phyloP scores from a whole-genome alignment of 2,113 vertebrate genomes.

The Plecturocebus donacophilus region DNA sequence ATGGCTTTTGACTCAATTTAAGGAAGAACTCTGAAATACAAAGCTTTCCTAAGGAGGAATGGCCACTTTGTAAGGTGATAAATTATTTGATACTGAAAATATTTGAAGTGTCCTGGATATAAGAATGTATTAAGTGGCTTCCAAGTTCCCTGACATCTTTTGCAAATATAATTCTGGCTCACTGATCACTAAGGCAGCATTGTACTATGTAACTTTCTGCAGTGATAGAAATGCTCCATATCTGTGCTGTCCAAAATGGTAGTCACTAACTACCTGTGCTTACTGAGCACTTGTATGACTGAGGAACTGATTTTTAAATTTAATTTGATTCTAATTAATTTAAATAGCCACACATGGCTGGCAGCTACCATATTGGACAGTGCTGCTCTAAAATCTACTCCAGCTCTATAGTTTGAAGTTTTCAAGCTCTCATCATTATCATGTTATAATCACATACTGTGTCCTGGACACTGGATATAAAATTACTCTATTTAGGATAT shows the following conservation, averaged over 20 bases:
- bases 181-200: neutral
- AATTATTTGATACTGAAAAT: neutral
- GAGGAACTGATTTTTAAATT: neutral
- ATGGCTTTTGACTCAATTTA: neutral
- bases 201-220: accelerated
- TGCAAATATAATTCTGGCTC: neutral
- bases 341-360: neutral
- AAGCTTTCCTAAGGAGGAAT: neutral
- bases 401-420: neutral
- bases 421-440: neutral
- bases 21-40: neutral
- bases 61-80: neutral
- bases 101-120: neutral
- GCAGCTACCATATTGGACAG: neutral
- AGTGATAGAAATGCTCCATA: neutral
- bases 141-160: neutral
- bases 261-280: neutral
- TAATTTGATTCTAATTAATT: neutral
- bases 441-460: neutral
- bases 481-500: neutral
- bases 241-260: neutral
- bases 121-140: neutral
- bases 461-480: neutral
- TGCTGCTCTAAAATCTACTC: neutral
- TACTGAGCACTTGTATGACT: neutral